phyloP scores from a whole-genome alignment of 2,797 vertebrate species.

The Galagoides demidoff region DNA sequence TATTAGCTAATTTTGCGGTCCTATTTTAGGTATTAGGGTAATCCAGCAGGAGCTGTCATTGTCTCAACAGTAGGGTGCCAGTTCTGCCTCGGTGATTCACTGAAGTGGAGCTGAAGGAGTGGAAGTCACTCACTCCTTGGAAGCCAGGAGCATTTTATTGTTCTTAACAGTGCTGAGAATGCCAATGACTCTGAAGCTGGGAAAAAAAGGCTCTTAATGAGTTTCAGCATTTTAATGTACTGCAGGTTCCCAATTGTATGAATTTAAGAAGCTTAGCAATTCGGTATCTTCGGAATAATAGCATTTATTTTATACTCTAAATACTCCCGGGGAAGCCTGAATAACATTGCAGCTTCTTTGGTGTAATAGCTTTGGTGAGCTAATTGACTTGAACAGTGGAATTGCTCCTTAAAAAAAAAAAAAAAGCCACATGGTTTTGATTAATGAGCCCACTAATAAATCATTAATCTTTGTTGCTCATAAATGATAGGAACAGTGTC shows the following conservation, averaged over 20 bases:
- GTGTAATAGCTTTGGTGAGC: conserved; percentile 85
- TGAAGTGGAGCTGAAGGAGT: conserved; percentile 75
- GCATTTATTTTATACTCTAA: conserved; percentile 88
- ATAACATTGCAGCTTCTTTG: conserved; percentile 83
- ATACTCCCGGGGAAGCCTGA: conserved; percentile 85
- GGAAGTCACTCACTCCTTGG: conserved; percentile 78
- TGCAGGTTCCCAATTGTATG: conserved; percentile 87
- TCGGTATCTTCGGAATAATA: conserved; percentile 87
- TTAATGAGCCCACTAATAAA: conserved; percentile 89
- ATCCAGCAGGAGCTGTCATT: conserved; percentile 65
- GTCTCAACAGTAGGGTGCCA: conserved; percentile 67
- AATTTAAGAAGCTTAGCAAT: conserved; percentile 89
- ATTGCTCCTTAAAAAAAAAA: conserved; percentile 83
- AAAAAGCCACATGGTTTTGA: conserved; percentile 81
- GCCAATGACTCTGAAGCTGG: conserved; percentile 82
- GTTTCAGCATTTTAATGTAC: conserved; percentile 88
- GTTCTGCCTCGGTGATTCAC: conserved; percentile 83
- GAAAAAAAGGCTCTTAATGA: conserved; percentile 86
- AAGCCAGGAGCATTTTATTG: conserved; percentile 82
- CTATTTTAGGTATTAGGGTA: conserved; percentile 56
- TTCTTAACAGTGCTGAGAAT: conserved; percentile 82
- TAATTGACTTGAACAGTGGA: conserved; percentile 87
- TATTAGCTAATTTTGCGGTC: conserved; percentile 54
- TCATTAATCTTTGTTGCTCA: conserved; percentile 88
- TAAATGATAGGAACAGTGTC: conserved; percentile 83